These are phyloP conservation scores for Mantis religiosa DNA, from an alignment of 2,888 invertebrate genomes.

Conservation along the genomic window DNA sequence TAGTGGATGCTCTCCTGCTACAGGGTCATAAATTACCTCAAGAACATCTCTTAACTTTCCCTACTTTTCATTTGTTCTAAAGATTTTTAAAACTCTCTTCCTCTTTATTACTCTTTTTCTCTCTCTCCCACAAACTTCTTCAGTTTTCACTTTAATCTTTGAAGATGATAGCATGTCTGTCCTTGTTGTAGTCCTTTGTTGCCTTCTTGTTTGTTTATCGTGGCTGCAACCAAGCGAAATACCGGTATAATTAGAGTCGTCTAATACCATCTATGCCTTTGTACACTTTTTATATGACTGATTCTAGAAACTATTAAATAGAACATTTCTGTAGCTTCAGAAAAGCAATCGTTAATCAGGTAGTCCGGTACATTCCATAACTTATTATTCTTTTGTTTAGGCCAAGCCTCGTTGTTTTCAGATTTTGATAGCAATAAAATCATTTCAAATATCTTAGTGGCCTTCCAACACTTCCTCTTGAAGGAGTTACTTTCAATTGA, in stretches of 20 bases:
- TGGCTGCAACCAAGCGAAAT: background rate
- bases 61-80: background rate
- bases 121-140: background rate
- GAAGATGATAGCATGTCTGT: background rate
- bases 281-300: too few species aligned
- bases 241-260: background rate
- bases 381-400: too few species aligned
- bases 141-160: background rate
- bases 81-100: background rate
- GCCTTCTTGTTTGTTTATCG: background rate
- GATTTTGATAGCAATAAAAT: too few species aligned
- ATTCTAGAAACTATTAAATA: too few species aligned
- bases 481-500: too few species aligned
- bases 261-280: background rate
- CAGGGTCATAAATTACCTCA: background rate
- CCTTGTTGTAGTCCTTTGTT: background rate
- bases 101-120: background rate
- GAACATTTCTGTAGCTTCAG: too few species aligned
- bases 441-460: too few species aligned
- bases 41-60: background rate
- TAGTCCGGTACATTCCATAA: too few species aligned
- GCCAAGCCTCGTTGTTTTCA: too few species aligned
- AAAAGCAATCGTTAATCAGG: too few species aligned
- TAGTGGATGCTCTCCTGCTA: background rate
- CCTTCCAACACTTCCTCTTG: too few species aligned